A percentile compares a stretch with the other conserved stretches of the same genome.
Conservation (phyloP, 2,113 vertebrate species). For the Solenodon paradoxus region DNA sequence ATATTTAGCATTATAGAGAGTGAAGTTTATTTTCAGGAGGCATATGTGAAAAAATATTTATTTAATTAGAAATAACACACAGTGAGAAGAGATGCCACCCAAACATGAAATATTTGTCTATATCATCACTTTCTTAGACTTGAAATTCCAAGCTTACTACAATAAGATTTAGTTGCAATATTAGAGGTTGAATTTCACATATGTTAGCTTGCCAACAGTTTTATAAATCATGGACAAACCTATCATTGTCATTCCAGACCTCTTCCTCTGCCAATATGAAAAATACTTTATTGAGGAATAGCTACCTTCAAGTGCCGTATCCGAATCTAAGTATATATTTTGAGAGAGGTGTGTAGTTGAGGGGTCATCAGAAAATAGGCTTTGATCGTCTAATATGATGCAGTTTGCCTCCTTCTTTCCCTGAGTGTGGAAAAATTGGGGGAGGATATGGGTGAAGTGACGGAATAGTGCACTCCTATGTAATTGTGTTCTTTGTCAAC, state of each 20-base stretch:
- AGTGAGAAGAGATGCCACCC: not conserved
- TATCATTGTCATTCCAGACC: not conserved
- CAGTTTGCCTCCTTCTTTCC: not conserved
- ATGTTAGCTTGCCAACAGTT: not conserved
- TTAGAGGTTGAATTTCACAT: not conserved
- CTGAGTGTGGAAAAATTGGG: not conserved
- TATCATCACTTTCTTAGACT: not conserved
- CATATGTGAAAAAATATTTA: constrained; percentile 52
- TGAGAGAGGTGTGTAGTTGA: not conserved
- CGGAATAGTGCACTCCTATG: not conserved
- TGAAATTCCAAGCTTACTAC: not conserved
- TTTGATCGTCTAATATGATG: no score
- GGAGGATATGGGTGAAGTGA: not conserved
- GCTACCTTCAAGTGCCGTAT: not conserved
- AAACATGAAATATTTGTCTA: not conserved
- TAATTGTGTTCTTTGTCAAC: not conserved
- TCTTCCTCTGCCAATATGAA: not conserved
- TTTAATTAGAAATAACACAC: constrained; percentile 41
- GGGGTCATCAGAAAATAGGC: not conserved
- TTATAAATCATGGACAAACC: not conserved
- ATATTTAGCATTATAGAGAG: not conserved
- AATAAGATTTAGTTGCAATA: not conserved
- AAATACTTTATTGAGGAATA: not conserved
- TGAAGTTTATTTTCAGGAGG: constrained; percentile 12
- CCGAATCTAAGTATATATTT: not conserved